Conservation (phyloP, 2,113 vertebrate genomes). For the Syngnathus scovelli region DNA sequence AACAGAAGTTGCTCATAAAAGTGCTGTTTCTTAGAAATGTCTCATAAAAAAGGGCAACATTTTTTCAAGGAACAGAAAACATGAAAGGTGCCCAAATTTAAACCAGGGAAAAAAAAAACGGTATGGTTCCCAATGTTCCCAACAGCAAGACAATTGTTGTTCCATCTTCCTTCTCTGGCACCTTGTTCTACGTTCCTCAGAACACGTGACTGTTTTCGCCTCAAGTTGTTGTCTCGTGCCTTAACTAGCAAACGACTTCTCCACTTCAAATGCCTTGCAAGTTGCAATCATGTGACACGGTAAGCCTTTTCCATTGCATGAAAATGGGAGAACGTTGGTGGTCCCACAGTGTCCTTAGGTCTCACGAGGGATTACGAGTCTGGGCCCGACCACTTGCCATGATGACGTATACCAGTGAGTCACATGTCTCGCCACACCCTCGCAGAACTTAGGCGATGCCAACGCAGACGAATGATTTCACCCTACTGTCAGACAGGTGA, state of each 20-base stretch:
- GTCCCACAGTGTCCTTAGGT: constrained; percentile 17
- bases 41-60: no score
- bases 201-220: background rate
- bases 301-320: constrained; percentile 29
- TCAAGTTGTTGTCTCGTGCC: background rate
- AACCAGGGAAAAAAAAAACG: no score
- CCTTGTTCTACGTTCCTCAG: background rate
- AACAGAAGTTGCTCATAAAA: no score
- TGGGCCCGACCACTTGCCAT: constrained; percentile 29
- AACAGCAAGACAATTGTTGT: background rate
- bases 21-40: no score
- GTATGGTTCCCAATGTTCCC: background rate
- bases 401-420: constrained; percentile 37
- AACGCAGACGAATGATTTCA: constrained; percentile 18
- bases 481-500: constrained; percentile 13
- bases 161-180: background rate
- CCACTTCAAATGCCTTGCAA: constrained; percentile 31
- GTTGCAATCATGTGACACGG: constrained; percentile 44
- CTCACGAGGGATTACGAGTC: constrained; percentile 45
- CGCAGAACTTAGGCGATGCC: constrained; percentile 39
- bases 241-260: background rate
- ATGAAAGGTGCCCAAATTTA: no score
- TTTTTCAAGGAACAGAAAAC: no score
- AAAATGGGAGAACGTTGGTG: constrained; percentile 28
- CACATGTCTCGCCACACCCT: constrained; percentile 50